Conservation (phyloP, 2,113 vertebrate species). For the Lontra canadensis region DNA sequence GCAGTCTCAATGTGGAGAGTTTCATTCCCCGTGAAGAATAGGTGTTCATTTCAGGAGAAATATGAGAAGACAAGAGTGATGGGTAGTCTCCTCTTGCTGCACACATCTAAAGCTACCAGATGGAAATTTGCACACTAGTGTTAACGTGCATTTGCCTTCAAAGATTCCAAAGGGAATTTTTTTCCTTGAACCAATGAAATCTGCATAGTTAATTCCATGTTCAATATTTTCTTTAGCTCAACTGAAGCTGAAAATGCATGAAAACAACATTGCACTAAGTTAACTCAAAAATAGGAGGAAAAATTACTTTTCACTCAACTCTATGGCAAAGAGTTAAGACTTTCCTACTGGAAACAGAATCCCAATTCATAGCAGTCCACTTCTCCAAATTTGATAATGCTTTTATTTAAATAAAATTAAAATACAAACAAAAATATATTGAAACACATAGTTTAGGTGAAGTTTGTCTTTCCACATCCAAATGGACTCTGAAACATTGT, state of each 20-base stretch:
- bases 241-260: neutral
- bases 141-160: neutral
- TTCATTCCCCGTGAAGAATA: neutral
- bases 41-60: neutral
- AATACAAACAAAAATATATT: slow-evolving; percentile 16
- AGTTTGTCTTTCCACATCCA: slow-evolving; percentile 20
- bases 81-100: neutral
- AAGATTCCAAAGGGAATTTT: neutral
- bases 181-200: neutral
- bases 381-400: neutral
- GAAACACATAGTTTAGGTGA: neutral
- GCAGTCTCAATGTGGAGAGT: neutral
- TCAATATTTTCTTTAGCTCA: neutral
- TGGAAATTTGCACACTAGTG: neutral
- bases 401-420: slow-evolving; percentile 23
- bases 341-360: neutral
- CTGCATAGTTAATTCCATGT: neutral
- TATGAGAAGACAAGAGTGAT: neutral
- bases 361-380: neutral
- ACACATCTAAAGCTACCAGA: neutral
- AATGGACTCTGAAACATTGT: slow-evolving; percentile 35
- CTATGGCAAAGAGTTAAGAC: neutral
- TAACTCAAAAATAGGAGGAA: rapidly evolving
- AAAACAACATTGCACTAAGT: neutral
- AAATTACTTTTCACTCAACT: neutral